These are phyloP conservation scores for Saxidomus purpurata DNA, from an alignment of 1,140 invertebrate species.

Conservation along the genomic window DNA sequence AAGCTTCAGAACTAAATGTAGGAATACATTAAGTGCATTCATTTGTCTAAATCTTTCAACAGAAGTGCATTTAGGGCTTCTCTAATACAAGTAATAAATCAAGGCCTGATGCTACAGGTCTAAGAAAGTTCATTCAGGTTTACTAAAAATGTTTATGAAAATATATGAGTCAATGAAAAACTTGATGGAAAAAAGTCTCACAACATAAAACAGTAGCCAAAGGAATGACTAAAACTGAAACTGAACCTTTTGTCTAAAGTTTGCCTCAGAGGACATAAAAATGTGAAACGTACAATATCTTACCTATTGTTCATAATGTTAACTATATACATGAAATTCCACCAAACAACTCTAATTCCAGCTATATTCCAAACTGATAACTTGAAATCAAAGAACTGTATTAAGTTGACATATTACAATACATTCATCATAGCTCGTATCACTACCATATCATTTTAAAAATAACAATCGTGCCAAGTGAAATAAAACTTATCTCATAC, in stretches of 20 bases:
- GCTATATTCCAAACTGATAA: conserved; percentile 5
- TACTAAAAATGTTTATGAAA: too few species aligned
- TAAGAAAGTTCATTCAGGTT: too few species aligned
- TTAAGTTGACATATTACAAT: conserved; percentile 7
- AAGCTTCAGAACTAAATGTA: not conserved
- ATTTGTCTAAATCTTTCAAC: conserved; percentile 40
- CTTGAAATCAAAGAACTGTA: conserved; percentile 4
- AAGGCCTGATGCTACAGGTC: not conserved
- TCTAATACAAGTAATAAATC: not conserved
- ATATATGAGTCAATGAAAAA: too few species aligned
- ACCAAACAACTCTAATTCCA: not conserved
- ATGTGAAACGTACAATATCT: too few species aligned
- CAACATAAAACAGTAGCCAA: too few species aligned
- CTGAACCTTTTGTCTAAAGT: too few species aligned
- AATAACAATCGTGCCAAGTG: conserved; percentile 53
- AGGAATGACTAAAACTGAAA: too few species aligned
- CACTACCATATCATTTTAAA: conserved; percentile 26
- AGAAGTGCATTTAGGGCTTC: not conserved
- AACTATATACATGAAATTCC: too few species aligned
- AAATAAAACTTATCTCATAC: conserved; percentile 33
- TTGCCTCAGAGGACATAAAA: too few species aligned
- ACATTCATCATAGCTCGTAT: not conserved
- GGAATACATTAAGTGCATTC: conserved; percentile 25
- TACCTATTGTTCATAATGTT: too few species aligned
- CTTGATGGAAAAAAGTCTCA: too few species aligned